Base-by-base conservation (phyloP, 2,113 vertebrate genomes). In the Dicrurus megarhynchus region DNA sequence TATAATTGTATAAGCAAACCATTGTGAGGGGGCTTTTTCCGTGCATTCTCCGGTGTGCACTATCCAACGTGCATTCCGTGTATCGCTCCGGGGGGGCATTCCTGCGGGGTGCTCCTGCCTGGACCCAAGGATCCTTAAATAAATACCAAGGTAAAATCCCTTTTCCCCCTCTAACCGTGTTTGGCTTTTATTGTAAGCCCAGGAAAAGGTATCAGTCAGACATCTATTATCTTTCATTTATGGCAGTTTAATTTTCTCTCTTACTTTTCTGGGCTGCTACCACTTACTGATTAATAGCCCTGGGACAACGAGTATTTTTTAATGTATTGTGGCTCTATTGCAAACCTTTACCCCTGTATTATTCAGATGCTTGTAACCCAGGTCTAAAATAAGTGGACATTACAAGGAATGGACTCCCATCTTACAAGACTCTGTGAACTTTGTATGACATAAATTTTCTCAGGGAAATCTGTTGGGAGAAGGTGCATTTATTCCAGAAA, bases 211-310 rank as follows among this genome's bases (percentile, higher is more conserved):
- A n/a, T n/a, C n/a, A n/a, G n/a, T n/a, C 84, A 96, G 70, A 76
- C 50, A 83, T 50, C 70, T 47, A 95, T 96, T 97, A 95, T 86
- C 90, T 67, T 95, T 83, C 82, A 80, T 84, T 93, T 88, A 88
- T 63, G 95, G 65, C 27, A 80, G 68, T 88, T 93, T 93, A 95
- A 96, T 96, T 95, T 91, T 91, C 81, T 93, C 20, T 88, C 50
- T 85, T 90, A 42, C 50, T 86, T 91, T 93, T 65, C 78, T 74
- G 33, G 70, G 71, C 59, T 95, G 59, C 59, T 93, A 74, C 70
- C 22, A 39, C 50, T 90, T 82, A 83, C 53, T 77, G 75, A 76
- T 93, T 93, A 93, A 96, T 80, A 88, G 24, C 27, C 42, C 16
- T 80, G 21, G 30, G 75, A 60, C 21, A 68, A 53, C 1, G 8